A percentile compares a stretch with the other conserved stretches of the same genome.
Evolutionary conservation across 1,140 invertebrate genomes (phyloP).

Genomic region (Drosophila ohnishii): DNA sequence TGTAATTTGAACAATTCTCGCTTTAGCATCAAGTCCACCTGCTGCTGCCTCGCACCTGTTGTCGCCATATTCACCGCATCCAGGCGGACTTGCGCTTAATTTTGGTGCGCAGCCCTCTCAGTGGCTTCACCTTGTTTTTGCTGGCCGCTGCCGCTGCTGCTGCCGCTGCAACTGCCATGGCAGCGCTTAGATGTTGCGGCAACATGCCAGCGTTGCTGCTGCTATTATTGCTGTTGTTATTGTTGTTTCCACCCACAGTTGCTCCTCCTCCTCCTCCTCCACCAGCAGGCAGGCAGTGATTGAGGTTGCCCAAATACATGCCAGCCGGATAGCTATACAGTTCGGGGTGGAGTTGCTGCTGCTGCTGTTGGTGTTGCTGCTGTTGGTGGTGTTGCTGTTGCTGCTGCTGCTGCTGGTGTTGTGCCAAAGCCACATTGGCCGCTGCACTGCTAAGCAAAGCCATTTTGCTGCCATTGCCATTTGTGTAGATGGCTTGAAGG

Average conservation of each 20-base stretch:
- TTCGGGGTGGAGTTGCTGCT: conserved; percentile 45
- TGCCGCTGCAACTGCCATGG: conserved; percentile 40
- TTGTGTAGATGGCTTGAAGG: conserved; percentile 52
- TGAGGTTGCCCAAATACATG: conserved; percentile 38
- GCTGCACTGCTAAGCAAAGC: conserved; percentile 71
- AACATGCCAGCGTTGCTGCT: conserved; percentile 5
- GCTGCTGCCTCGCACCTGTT: conserved; percentile 40
- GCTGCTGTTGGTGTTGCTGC: conserved; percentile 58
- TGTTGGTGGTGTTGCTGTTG: conserved; percentile 46
- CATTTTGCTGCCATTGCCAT: conserved; percentile 73
- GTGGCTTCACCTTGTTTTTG: conserved; percentile 57
- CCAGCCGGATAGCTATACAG: conserved; percentile 16
- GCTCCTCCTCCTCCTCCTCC: conserved; percentile 3
- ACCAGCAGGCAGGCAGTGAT: conserved; percentile 14
- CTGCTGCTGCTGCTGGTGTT: conserved; percentile 46
- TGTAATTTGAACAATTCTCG: conserved; percentile 47
- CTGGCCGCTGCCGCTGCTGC: conserved; percentile 38
- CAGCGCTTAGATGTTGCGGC: conserved; percentile 45
- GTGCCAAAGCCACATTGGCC: conserved; percentile 58
- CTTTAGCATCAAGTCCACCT: conserved; percentile 31
- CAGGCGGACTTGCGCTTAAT: conserved; percentile 79
- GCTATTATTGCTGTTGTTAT: not conserved
- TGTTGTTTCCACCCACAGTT: conserved; percentile 5
- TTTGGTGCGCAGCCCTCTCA: conserved; percentile 74
- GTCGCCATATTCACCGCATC: conserved; percentile 78